phyloP scores from a whole-genome alignment of 1,140 invertebrate species.

The Chironomus striatipennis region DNA sequence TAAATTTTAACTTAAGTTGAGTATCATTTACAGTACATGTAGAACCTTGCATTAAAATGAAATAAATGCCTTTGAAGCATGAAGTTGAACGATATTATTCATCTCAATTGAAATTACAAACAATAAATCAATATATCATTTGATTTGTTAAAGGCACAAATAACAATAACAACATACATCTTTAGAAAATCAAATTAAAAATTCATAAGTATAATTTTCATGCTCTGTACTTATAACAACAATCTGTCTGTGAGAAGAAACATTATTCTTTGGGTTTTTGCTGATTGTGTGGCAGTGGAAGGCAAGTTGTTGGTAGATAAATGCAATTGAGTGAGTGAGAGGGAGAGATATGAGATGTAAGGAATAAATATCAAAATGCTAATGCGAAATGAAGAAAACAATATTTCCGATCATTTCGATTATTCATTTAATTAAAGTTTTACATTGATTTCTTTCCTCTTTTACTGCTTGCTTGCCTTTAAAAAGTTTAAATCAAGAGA shows the following conservation, averaged over 20 bases:
- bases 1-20: not conserved
- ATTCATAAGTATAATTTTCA: constrained; percentile 19
- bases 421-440: constrained; percentile 24
- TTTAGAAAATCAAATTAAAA: not conserved
- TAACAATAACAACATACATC: not conserved
- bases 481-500: no score
- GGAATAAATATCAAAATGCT: constrained; percentile 13
- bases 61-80: not conserved
- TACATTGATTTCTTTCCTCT: not conserved
- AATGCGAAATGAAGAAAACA: not conserved
- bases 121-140: constrained; percentile 23
- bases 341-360: not conserved
- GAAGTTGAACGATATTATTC: constrained; percentile 7
- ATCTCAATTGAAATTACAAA: constrained; percentile 20
- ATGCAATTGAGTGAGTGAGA: not conserved
- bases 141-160: constrained; percentile 18
- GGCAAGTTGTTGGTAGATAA: not conserved
- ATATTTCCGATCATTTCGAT: constrained; percentile 19
- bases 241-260: not conserved
- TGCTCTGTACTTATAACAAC: constrained; percentile 10
- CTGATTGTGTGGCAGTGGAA: not conserved
- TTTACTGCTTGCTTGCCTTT: not conserved
- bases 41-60: not conserved
- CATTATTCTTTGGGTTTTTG: not conserved
- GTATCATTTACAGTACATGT: not conserved